These are phyloP conservation scores for Lagria hirta DNA, from an alignment of 2,888 invertebrate genomes.

Conservation along the genomic window DNA sequence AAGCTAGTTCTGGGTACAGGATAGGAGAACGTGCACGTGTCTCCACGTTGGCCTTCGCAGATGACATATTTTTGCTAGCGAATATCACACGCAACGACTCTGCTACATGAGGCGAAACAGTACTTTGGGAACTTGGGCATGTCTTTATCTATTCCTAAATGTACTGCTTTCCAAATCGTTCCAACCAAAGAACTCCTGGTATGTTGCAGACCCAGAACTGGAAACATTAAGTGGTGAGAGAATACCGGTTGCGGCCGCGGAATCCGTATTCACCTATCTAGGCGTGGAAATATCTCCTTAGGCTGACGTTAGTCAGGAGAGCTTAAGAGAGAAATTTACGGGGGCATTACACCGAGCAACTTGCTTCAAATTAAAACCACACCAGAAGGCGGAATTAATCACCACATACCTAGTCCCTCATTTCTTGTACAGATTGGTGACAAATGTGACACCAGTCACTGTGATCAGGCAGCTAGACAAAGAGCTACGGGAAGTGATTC, in stretches of 20 bases:
- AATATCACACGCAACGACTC: slow-evolving; percentile 39
- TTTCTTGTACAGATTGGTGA: too few relatives aligned
- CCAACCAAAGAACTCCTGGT: slow-evolving; percentile 38
- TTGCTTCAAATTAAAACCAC: too few relatives aligned
- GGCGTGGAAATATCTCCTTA: slow-evolving; percentile 40
- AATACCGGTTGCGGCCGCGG: slow-evolving; percentile 29
- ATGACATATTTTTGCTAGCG: slow-evolving; percentile 45
- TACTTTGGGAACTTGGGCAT: slow-evolving; percentile 38
- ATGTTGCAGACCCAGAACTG: slow-evolving; percentile 37
- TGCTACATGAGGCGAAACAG: slow-evolving; percentile 33
- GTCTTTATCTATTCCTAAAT: slow-evolving; percentile 24
- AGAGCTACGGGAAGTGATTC: slow-evolving; percentile 37
- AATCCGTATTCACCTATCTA: slow-evolving; percentile 41
- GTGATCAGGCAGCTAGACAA: too few relatives aligned
- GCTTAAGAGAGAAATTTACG: slow-evolving; percentile 16
- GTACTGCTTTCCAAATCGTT: slow-evolving; percentile 30
- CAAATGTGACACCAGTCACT: too few relatives aligned
- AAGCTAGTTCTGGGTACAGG: slow-evolving; percentile 31
- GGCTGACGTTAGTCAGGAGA: slow-evolving; percentile 29
- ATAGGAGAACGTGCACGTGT: slow-evolving; percentile 25
- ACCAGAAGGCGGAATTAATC: too few relatives aligned
- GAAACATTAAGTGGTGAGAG: slow-evolving; percentile 29
- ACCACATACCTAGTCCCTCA: too few relatives aligned
- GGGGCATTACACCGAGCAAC: slow-evolving; percentile 36
- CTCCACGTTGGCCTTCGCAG: slow-evolving; percentile 48